Evolutionary conservation across 1,140 invertebrate species (phyloP), one percentile per base, ranked within the genome.

Genomic region (Heterodera carotae): DNA sequence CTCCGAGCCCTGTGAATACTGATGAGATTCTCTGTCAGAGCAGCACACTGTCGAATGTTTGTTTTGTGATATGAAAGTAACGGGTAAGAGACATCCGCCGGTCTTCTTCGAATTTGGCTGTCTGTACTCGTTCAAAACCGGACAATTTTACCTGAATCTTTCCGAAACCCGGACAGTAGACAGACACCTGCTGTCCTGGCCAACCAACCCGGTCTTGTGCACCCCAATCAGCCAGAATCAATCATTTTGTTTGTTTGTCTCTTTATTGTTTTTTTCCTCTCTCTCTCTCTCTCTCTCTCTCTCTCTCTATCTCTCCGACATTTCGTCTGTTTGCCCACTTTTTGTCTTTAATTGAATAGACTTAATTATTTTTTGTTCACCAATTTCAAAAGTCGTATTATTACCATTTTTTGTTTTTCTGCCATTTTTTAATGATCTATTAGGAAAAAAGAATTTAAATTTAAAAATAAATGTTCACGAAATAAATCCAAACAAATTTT

Each of bases 61-160:
- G 77, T 79, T n/a, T 53, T 80, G 27, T 79, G 75, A 77, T 39
- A 48, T 22, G 79, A 77, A 71, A 8, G 81, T 82, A 18, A 75
- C 75, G 29, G 72, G 81, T 59, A 83, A 80, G 68, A 77, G 82
- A 53, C 39, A 43, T 43, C 39, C 39, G 39, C 12, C 12, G 39
- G 39, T 43, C 12, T 43, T 43, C 12, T 43, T 6, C 6, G 39
- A 12, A 43, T 6, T 8, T 8, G 39, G 39, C 6, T 6, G 39
- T 6, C 39, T 43, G 6, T 8, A 43, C 12, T 43, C 39, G 39
- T 8, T 43, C 6, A 43, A 43, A n/a, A 2, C 6, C 39, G 39
- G 39, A 43, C 12, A 43, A 43, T 43, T 43, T 43, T 43, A 43
- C 39, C 39, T 12, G 39, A 43, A 43, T 8, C n/a, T 43, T 43